Evolutionary conservation across 2,113 vertebrate genomes (phyloP).

Genomic region (Andinoacara biseriatus): DNA sequence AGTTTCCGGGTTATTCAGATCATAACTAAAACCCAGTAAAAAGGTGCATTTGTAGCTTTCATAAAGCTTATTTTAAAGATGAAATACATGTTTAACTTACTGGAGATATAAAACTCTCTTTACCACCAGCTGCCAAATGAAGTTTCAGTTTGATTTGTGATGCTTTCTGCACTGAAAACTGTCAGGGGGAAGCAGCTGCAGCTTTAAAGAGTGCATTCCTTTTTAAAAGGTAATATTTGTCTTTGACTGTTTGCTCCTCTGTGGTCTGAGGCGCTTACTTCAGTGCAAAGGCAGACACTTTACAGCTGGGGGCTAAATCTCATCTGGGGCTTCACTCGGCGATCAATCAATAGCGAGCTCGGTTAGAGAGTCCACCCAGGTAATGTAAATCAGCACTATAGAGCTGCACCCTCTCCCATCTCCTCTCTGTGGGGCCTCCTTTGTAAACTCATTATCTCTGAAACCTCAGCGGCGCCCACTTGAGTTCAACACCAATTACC

Average conservation of each 20-base stretch:
- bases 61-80: neutral
- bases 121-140: neutral
- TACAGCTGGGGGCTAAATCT: slow-evolving; percentile 7
- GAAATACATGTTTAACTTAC: neutral
- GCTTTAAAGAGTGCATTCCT: neutral
- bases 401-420: neutral
- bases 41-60: neutral
- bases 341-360: neutral
- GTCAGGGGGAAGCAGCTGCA: neutral
- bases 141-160: neutral
- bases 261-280: neutral
- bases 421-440: slow-evolving; percentile 16
- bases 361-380: neutral
- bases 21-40: neutral
- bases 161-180: neutral
- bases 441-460: slow-evolving; percentile 11
- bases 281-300: slow-evolving; percentile 5
- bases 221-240: slow-evolving; percentile 13
- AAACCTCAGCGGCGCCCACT: neutral
- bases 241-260: neutral
- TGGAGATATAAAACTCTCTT: neutral
- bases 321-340: slow-evolving; percentile 5
- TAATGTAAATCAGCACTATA: slow-evolving; percentile 13
- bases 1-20: neutral
- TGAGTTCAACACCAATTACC: slow-evolving; percentile 14